Base-by-base conservation (phyloP, 2,797 vertebrate genomes). In the Echiichthys vipera region DNA sequence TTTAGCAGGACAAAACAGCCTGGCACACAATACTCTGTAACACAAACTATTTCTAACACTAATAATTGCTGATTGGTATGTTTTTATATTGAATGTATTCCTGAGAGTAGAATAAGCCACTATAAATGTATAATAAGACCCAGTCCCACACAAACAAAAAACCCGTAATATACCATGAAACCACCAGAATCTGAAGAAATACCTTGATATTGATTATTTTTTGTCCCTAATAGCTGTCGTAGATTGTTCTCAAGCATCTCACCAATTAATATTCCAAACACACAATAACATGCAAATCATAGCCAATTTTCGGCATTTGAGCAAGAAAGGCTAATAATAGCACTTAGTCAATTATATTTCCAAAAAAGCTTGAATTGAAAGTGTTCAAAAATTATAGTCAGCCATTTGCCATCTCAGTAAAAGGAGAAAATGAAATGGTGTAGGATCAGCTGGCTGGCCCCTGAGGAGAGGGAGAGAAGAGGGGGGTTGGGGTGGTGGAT, bases 341-440 rank as follows among this genome's bases (percentile, higher is more conserved):
- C 64, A 12, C 51, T 80, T 29, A 15, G 7, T 65, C 58, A 63
- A 80, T 86, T 75, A 78, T 37, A 13, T 22, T 68, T 65, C 40
- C 30, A 70, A 71, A 74, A n/a, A 78, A 71, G 13, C 40, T 49
- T 65, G 53, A 81, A 74, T 85, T 69, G 4, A 62, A 78, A 64
- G 50, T 15, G 29, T 74, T 64, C n/a, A 81, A 74, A 83, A 84
- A 79, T 78, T 87, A 74, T 58, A 81, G 81, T 79, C 88, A 90
- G 87, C 84, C 90, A 83, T 92, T 91, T 91, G 86, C 80, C 88
- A 87, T 85, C 81, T 81, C 83, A 65, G 91, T 84, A 68, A 85
- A 91, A 86, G 84, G 89, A 80, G 88, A 91, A 93, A 93, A 91
- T 94, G 89, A 94, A 94, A 94, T 93, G 92, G 91, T 91, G 90